Evolutionary conservation across 2,888 invertebrate species (phyloP).

Genomic region (Drosophila atroscutellata): DNA sequence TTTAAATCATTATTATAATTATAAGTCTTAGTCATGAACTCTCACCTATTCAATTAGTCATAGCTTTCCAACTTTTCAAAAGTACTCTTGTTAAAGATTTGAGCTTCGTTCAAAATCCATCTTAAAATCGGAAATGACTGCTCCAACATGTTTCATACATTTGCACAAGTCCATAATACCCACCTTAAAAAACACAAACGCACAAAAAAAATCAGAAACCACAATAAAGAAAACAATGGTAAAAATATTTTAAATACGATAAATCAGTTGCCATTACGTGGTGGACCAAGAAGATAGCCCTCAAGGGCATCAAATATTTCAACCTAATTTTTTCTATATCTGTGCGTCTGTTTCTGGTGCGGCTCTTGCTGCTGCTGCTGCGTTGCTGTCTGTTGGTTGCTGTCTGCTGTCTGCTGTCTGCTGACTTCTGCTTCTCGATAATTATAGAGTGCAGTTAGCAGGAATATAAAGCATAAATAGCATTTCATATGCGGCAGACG

Average conservation of each 20-base stretch:
- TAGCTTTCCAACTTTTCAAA: not conserved
- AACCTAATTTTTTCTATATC: conserved; percentile 14
- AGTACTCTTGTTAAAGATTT: not conserved
- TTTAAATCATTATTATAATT: not conserved
- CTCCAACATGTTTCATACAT: not conserved
- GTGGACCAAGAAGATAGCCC: conserved; percentile 39
- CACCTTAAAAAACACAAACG: not conserved
- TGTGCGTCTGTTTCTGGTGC: conserved; percentile 2
- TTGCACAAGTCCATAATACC: not conserved
- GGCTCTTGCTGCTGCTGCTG: not conserved
- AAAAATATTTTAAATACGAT: conserved; percentile 57
- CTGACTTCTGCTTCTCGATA: conserved; percentile 49
- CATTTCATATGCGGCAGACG: conserved; percentile 56
- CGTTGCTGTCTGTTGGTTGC: not conserved
- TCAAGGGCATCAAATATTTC: conserved; percentile 50
- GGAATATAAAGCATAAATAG: conserved; percentile 64
- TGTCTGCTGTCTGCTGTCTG: conserved; percentile 4
- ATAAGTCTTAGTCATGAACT: not conserved
- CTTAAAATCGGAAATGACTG: not conserved
- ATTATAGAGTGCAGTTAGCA: conserved; percentile 66
- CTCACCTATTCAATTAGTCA: too few relatives aligned
- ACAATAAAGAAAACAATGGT: conserved; percentile 6
- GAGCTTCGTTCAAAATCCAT: not conserved
- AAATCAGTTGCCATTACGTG: conserved; percentile 61
- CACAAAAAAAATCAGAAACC: not conserved